Evolutionary conservation across 1,140 invertebrate species (phyloP).

Genomic region (Andrena cerasifolii): DNA sequence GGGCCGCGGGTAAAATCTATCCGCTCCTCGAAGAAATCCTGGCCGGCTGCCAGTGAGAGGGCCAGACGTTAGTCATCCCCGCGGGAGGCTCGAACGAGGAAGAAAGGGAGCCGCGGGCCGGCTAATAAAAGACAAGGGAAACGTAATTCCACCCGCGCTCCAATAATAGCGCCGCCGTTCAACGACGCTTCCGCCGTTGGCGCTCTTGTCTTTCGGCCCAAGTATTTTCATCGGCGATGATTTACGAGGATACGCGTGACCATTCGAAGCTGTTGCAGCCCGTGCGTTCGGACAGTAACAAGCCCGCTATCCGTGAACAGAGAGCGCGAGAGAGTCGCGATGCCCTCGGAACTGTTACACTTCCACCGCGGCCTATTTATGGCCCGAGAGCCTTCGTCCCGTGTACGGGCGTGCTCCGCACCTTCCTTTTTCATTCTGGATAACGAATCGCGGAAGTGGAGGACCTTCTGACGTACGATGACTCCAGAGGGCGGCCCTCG

Average conservation of each 20-base stretch:
- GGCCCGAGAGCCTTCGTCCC: neutral
- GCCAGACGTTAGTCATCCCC: slow-evolving; percentile 70
- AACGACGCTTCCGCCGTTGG: slow-evolving; percentile 66
- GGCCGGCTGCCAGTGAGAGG: slow-evolving; percentile 65
- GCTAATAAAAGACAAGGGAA: slow-evolving; percentile 74
- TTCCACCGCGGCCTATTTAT: slow-evolving; percentile 21
- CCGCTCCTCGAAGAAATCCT: slow-evolving; percentile 47
- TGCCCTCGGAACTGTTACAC: slow-evolving; percentile 20
- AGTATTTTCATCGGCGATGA: slow-evolving; percentile 60
- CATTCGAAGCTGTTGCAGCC: neutral
- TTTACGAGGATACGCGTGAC: slow-evolving; percentile 8
- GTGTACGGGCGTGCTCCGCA: neutral
- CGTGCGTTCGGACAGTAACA: neutral
- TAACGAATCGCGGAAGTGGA: slow-evolving; percentile 9
- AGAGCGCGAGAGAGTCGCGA: neutral
- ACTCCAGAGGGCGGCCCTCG: neutral
- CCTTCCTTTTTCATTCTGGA: neutral
- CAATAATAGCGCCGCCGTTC: slow-evolving; percentile 71
- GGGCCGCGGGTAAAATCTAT: slow-evolving; percentile 56
- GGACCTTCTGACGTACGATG: neutral
- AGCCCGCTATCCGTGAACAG: neutral
- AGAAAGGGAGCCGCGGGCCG: slow-evolving; percentile 56
- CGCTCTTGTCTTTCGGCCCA: slow-evolving; percentile 39
- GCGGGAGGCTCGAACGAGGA: slow-evolving; percentile 55
- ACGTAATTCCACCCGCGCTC: slow-evolving; percentile 73